phyloP scores from a whole-genome alignment of 2,888 invertebrate genomes.

The Hirtodrosophila confusa region DNA sequence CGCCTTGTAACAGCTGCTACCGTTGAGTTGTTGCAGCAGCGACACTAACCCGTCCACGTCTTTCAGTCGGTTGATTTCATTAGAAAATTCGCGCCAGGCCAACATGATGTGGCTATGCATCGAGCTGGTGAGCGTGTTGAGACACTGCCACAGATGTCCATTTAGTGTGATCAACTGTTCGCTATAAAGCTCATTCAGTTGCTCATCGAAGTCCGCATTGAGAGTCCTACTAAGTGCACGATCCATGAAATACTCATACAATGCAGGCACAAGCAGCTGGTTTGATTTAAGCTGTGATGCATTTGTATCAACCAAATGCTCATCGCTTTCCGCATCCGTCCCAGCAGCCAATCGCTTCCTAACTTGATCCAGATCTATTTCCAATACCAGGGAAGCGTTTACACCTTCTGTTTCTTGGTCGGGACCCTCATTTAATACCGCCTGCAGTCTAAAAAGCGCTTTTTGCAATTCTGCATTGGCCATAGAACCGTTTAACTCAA shows the following conservation, averaged over 20 bases:
- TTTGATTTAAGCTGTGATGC: constrained; percentile 16
- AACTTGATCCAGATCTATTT: constrained; percentile 37
- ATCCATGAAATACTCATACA: constrained; percentile 76
- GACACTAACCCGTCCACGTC: constrained; percentile 42
- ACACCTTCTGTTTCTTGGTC: neutral
- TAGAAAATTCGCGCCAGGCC: constrained; percentile 52
- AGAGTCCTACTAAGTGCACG: constrained; percentile 61
- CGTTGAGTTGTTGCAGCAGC: constrained; percentile 56
- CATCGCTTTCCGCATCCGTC: constrained; percentile 15
- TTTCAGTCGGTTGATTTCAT: constrained; percentile 10
- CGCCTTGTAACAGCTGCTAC: constrained; percentile 67
- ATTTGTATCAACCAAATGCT: constrained; percentile 32
- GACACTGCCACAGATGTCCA: constrained; percentile 61
- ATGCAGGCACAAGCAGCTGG: constrained; percentile 35
- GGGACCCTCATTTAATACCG: constrained; percentile 24
- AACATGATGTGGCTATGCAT: constrained; percentile 51
- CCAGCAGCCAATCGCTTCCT: constrained; percentile 14
- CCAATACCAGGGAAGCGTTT: neutral
- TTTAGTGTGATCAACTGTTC: constrained; percentile 72
- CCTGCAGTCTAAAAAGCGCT: constrained; percentile 32
- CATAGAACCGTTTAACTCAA: constrained; percentile 32
- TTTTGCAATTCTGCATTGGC: constrained; percentile 7
- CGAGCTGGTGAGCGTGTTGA: constrained; percentile 54
- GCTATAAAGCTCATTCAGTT: constrained; percentile 66
- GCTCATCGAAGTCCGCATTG: constrained; percentile 39